Conservation (phyloP, 1,140 invertebrate genomes). For the Drosophila micromelanica region DNA sequence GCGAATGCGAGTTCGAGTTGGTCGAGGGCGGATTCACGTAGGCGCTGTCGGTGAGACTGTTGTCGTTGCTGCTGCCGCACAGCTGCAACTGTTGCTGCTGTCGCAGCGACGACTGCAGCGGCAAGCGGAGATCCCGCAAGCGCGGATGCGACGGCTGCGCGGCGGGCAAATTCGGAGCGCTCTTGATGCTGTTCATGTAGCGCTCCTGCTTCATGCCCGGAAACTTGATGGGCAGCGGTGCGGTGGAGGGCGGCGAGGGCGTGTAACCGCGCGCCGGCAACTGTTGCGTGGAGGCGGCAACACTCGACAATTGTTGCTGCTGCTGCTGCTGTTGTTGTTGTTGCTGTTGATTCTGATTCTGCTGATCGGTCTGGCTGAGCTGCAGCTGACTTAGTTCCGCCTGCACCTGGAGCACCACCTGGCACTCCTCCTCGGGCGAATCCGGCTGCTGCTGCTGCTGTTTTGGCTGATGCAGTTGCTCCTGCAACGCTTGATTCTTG, state of each 20-base stretch:
- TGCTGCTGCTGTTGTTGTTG: neutral
- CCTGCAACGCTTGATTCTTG: conserved; percentile 74
- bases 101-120: conserved; percentile 87
- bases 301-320: neutral
- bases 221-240: conserved; percentile 91
- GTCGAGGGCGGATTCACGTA: conserved; percentile 82
- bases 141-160: conserved; percentile 88
- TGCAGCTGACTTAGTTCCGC: conserved; percentile 86
- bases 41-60: conserved; percentile 86
- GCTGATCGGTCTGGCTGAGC: conserved; percentile 59
- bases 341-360: conserved; percentile 70
- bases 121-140: conserved; percentile 88
- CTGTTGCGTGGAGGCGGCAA: conserved; percentile 83
- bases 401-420: conserved; percentile 80
- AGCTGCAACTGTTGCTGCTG: conserved; percentile 85
- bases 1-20: conserved; percentile 62
- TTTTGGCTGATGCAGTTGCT: conserved; percentile 17
- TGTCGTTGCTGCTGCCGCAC: conserved; percentile 86
- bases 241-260: conserved; percentile 91
- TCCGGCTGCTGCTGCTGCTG: conserved; percentile 26
- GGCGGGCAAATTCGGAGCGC: conserved; percentile 90
- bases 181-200: conserved; percentile 90
- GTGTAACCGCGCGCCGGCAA: conserved; percentile 87
- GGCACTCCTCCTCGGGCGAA: conserved; percentile 42
- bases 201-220: conserved; percentile 85